Percentiles rank a stretch among this genome's conserved stretches.
phyloP scores from a whole-genome alignment of 1,140 invertebrate genomes.

The Pseudomyrmex sp. region DNA sequence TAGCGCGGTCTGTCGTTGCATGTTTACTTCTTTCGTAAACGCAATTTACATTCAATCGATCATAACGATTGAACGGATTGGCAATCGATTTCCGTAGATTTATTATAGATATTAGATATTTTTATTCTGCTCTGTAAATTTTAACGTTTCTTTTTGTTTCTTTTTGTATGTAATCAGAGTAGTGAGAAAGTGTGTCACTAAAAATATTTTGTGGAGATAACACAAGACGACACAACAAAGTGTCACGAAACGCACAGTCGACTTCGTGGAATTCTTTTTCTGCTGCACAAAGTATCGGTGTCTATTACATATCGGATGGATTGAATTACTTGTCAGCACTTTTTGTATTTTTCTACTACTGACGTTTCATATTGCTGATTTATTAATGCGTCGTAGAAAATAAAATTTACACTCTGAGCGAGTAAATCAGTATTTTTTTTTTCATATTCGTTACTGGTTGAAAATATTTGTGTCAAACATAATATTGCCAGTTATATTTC shows the following conservation, averaged over 20 bases:
- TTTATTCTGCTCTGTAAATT: not conserved
- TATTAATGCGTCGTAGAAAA: constrained; percentile 34
- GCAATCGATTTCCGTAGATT: not conserved
- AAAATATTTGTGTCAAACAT: constrained; percentile 8
- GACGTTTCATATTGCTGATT: constrained; percentile 13
- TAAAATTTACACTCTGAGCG: constrained; percentile 34
- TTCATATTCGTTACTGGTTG: not conserved
- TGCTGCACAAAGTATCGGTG: constrained; percentile 4
- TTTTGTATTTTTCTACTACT: constrained; percentile 44
- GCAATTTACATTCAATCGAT: not conserved
- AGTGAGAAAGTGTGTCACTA: not conserved
- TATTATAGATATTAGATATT: not conserved
- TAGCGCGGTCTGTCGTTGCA: not conserved
- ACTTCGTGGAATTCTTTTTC: constrained; percentile 1
- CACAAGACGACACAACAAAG: not conserved
- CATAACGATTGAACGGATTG: not conserved
- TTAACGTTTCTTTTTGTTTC: not conserved
- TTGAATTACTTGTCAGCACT: constrained; percentile 63
- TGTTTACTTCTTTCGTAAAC: not conserved
- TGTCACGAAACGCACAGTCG: constrained; percentile 9
- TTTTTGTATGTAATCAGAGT: too few species aligned
- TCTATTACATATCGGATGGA: constrained; percentile 35
- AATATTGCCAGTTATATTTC: constrained; percentile 12
- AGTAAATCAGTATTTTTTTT: constrained; percentile 22
- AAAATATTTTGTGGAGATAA: not conserved